These are phyloP conservation scores for Antidorcas marsupialis DNA, from an alignment of 2,113 vertebrate species.

Conservation along the genomic window DNA sequence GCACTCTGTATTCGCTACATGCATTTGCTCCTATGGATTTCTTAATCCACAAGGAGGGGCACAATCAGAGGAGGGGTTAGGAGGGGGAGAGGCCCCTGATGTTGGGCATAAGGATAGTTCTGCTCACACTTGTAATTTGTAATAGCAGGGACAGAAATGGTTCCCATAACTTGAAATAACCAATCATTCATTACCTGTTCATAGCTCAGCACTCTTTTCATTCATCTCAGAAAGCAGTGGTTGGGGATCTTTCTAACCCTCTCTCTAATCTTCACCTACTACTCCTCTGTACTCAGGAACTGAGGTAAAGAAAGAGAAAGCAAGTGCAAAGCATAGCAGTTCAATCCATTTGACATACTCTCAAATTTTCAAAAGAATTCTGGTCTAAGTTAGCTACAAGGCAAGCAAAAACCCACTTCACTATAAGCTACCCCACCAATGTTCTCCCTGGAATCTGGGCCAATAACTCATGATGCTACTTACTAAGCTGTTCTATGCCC, in stretches of 20 bases:
- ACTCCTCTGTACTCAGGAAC: neutral
- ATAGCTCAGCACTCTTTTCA: neutral
- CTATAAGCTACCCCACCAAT: neutral
- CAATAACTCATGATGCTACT: constrained; percentile 15
- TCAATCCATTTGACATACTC: neutral
- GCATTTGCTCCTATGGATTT: neutral
- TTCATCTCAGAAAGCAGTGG: neutral
- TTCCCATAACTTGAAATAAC: neutral
- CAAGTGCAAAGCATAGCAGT: neutral
- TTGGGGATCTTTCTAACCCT: neutral
- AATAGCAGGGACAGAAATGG: neutral
- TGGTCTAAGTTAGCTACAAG: neutral
- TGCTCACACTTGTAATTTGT: neutral
- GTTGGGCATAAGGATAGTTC: neutral
- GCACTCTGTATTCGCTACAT: neutral
- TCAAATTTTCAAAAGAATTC: neutral
- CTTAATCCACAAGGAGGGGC: neutral
- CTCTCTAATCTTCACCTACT: neutral
- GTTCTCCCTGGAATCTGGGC: neutral
- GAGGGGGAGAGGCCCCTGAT: neutral
- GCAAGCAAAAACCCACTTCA: neutral
- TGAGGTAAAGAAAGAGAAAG: neutral
- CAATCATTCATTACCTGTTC: neutral
- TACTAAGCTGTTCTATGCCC: neutral
- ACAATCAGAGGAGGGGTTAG: neutral